Evolutionary conservation across 2,888 invertebrate species (phyloP).

Genomic region (Galerucella calmariensis): DNA sequence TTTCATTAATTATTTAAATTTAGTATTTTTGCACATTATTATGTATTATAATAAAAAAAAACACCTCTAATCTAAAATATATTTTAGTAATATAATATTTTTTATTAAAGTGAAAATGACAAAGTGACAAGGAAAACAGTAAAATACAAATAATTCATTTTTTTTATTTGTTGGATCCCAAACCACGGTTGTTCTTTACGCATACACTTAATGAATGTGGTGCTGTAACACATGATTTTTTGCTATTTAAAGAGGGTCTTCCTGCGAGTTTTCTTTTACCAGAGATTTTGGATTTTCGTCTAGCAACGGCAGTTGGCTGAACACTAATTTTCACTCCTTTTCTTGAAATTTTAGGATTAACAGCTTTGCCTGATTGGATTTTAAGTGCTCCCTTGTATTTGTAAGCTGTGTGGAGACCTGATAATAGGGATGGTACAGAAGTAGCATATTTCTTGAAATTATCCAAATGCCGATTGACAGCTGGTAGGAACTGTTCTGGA

Average conservation of each 20-base stretch:
- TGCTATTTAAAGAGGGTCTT: slow-evolving; percentile 4
- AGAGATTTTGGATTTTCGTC: slow-evolving; percentile 14
- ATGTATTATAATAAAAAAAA: no score
- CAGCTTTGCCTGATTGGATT: slow-evolving; percentile 1
- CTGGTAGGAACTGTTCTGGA: no score
- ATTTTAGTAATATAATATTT: no score
- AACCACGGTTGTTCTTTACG: no score
- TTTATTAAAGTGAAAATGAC: slow-evolving; percentile 4
- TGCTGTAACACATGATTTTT: slow-evolving; percentile 9
- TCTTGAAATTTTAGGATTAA: neutral
- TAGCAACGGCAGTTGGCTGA: slow-evolving; percentile 13
- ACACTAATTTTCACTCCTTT: slow-evolving; percentile 13
- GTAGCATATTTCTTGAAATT: no score
- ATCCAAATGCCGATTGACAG: no score
- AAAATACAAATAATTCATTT: slow-evolving; percentile 10
- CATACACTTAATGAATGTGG: slow-evolving; percentile 9
- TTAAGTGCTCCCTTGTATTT: slow-evolving; percentile 11
- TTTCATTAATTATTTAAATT: no score
- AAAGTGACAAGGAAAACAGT: neutral
- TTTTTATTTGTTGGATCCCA: slow-evolving; percentile 6
- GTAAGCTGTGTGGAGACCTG: slow-evolving; percentile 10
- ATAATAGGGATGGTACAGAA: neutral
- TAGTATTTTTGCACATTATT: no score
- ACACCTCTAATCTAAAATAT: no score
- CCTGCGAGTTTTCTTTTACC: slow-evolving; percentile 9